Base-by-base conservation (phyloP, 2,113 vertebrate genomes). In the Tamias sibiricus region DNA sequence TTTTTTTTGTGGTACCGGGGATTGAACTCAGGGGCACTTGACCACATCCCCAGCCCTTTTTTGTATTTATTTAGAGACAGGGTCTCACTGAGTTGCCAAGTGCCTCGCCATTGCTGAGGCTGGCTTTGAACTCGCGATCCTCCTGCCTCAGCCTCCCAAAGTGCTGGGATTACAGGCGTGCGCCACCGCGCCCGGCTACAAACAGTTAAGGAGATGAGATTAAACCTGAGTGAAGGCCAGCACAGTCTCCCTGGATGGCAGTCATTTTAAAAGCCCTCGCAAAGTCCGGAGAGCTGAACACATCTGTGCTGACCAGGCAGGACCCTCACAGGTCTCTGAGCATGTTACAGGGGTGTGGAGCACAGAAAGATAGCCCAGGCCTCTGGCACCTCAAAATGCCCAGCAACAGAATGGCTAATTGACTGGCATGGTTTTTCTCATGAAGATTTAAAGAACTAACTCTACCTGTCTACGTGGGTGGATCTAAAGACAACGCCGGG, bases 311-410 rank as follows among this genome's bases (percentile, higher is more conserved):
- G 13, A 30, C 26, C 49, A n/a, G 32, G 71, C 14, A 52, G 13
- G 80, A 32, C 0, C 52, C 52, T 44, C 79, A 16, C 37, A 10
- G 12, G 9, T 0, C 8, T 40, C 42, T 22, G n/a, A 8, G 7
- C 4, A 4, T 32, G 66, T 19, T 1, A 0, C 3, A 28, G 16
- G 20, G 54, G 37, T 12, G 0, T 0, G 2, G 6, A 40, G 9
- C 8, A 11, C 4, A 37, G 12, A 57, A 5, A 4, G 42, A 11
- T 4, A 8, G 59, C 49, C 11, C 2, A 20, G 1, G n/a, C 32
- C 4, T 12, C 26, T 6, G 3, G 30, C 17, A 2, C 7, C 32
- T 6, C 37, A 57, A 74, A 32, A 24, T 1, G 6, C 32, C 30
- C 37, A 8, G 54, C 44, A 44, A 26, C 47, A 9, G 1, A 4